Percentiles rank a stretch among this genome's conserved stretches.
Evolutionary conservation across 2,113 vertebrate genomes (phyloP).

Genomic region (Peromyscus polionotus): DNA sequence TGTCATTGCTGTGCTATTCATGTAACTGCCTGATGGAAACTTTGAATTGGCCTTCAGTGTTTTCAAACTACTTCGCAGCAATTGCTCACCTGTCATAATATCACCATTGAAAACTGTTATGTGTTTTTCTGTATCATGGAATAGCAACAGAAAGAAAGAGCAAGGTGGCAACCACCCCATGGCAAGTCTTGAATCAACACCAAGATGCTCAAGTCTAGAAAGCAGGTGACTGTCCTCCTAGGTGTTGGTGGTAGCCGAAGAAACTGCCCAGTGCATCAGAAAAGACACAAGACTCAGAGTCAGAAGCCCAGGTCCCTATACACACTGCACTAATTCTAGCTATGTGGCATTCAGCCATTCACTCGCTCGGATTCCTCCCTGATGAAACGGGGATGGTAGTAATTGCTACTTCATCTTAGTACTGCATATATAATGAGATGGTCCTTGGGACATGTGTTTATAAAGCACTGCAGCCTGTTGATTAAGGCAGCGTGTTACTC

Average conservation of each 20-base stretch:
- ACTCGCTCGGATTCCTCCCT: not conserved
- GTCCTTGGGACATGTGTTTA: not conserved
- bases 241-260: fast-evolving
- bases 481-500: not conserved
- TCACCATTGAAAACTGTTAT: not conserved
- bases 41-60: not conserved
- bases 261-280: not conserved
- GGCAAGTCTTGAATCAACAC: not conserved
- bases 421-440: not conserved
- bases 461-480: not conserved
- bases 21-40: not conserved
- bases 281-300: not conserved
- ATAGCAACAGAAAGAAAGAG: not conserved
- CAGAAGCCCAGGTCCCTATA: not conserved
- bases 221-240: not conserved
- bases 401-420: not conserved
- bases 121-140: not conserved
- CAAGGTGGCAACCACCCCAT: not conserved
- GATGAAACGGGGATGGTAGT: not conserved
- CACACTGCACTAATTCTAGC: too few species aligned
- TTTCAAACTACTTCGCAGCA: not conserved
- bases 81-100: not conserved
- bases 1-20: too few species aligned
- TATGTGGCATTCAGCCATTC: too few species aligned
- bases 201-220: not conserved